These are phyloP conservation scores for Chrysomela aeneicollis DNA, from an alignment of 2,888 invertebrate species.

Conservation along the genomic window DNA sequence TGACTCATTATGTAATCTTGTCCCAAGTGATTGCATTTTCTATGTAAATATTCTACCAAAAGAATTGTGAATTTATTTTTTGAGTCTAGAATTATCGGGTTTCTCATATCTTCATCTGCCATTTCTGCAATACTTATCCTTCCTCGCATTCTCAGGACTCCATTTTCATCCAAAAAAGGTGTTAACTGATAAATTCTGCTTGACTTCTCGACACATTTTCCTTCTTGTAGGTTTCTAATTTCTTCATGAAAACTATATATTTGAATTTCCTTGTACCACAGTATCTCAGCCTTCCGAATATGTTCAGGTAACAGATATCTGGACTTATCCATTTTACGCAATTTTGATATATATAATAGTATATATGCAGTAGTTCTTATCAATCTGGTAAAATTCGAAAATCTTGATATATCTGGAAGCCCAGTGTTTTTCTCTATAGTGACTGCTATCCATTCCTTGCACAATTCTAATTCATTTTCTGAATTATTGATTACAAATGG, in stretches of 20 bases:
- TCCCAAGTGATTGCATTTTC: not conserved
- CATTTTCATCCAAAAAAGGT: not conserved
- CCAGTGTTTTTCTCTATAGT: not conserved
- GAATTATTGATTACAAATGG: too few species aligned
- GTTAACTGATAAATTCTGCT: not conserved
- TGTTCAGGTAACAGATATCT: not conserved
- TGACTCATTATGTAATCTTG: not conserved
- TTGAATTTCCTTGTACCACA: not conserved
- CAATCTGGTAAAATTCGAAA: not conserved
- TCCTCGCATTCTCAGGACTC: not conserved
- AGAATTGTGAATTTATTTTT: not conserved
- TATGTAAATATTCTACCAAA: not conserved
- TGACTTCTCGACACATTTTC: not conserved
- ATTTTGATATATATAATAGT: not conserved
- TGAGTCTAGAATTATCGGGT: not conserved
- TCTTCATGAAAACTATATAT: not conserved
- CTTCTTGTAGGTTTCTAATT: not conserved
- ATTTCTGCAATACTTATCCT: not conserved
- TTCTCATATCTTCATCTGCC: conserved; percentile 4
- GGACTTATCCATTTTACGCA: not conserved
- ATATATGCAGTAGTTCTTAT: conserved; percentile 6
- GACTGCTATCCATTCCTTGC: not conserved
- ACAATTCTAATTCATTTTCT: not conserved
- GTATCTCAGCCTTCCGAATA: not conserved
- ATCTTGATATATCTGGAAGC: not conserved